Base-by-base conservation (phyloP, 1,140 invertebrate species). In the Calephelis nemesis region DNA sequence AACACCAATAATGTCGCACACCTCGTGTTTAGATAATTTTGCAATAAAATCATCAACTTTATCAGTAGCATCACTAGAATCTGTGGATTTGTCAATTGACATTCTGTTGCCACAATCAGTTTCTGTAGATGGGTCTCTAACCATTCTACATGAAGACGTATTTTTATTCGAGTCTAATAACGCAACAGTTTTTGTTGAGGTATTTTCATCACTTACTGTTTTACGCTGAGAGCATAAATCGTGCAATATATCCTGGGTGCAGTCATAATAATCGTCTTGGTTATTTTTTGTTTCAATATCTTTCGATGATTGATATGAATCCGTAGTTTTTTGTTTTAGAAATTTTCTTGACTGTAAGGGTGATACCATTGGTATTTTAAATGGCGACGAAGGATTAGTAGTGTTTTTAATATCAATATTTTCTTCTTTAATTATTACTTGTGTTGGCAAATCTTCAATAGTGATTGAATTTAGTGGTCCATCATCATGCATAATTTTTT, bases 171-270 rank as follows among this genome's bases (percentile, higher is more conserved):
- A 13, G 30, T 5, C 15, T 42, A 48, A 15, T 40, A n/a, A 47
- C 15, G 1, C 49, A 9, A 7, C 13, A 58, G 10, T 49, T 54
- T 67, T 69, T 65, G 54, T 68, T 30, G 15, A 19, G n/a, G 42
- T 13, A 47, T 47, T 70, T 62, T 62, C 45, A 19, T 42, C 9
- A 54, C 40, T 64, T 30, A 52, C 62, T 42, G 19, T 8, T 62
- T 79, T 71, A 63, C 62, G 75, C 77, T 91, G 85, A 13, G 85
- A 75, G 64, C 81, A 87, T 42, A 91, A 74, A 73, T 90, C 89
- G 42, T 85, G 58, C n/a, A 78, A 73, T 68, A 91, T 69, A 13
- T 91, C 82, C 71, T 91, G 89, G 3, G 89, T 91, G 3, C 76
- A 75, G n/a, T 72, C 65, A 73, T 91, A 91, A 77, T 86, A 89